These are phyloP conservation scores for Anhinga anhinga DNA, from an alignment of 2,113 vertebrate species.

Conservation along the genomic window DNA sequence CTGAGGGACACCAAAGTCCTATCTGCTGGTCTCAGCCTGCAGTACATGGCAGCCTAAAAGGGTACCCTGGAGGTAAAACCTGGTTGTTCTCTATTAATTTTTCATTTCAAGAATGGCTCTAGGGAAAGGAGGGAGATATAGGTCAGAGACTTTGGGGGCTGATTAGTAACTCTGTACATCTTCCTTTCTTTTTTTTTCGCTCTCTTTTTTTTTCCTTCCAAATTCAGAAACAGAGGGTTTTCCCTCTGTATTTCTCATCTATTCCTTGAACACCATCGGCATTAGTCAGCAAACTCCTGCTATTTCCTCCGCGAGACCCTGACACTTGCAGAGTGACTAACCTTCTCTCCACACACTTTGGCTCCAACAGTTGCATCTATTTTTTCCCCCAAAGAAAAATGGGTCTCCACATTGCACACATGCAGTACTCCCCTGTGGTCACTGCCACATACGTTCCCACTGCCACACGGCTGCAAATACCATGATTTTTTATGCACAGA, in stretches of 20 bases:
- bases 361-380: not conserved
- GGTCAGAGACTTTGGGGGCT: slow-evolving; percentile 46
- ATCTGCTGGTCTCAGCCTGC: not conserved
- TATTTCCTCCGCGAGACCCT: not conserved
- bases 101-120: slow-evolving; percentile 52
- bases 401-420: accelerated
- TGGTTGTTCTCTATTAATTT: slow-evolving; percentile 59
- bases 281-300: slow-evolving; percentile 61
- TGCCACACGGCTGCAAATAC: accelerated
- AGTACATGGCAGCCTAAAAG: not conserved
- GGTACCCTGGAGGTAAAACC: slow-evolving; percentile 44
- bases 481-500: accelerated
- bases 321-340: slow-evolving; percentile 44
- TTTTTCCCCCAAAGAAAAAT: not conserved
- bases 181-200: not conserved
- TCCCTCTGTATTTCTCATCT: slow-evolving; percentile 32
- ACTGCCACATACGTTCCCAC: accelerated
- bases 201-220: not conserved
- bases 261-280: not conserved
- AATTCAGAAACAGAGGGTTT: slow-evolving; percentile 49
- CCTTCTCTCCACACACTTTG: not conserved
- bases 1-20: not conserved
- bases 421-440: not conserved
- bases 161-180: not conserved
- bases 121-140: slow-evolving; percentile 53